Evolutionary conservation across 2,797 vertebrate genomes (phyloP), one percentile per base, ranked within the genome.

Genomic region (Pangasius larnaudii): DNA sequence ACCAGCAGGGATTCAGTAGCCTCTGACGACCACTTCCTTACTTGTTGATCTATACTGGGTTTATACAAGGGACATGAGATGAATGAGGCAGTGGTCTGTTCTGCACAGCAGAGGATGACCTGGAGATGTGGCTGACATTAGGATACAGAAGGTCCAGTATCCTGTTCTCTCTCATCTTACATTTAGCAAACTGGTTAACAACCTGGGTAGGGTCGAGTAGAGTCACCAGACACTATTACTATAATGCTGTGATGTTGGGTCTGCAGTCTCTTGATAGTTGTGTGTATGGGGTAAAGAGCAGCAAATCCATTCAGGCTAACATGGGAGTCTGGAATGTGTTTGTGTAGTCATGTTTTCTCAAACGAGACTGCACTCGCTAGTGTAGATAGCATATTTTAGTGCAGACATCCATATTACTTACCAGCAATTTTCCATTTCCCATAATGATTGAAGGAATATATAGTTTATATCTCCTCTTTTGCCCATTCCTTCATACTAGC

Each of bases 351-450:
- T 27, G 39, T 24, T 6, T 74, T 46, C 22, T 74, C 39, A 46
- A 74, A 27, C 7, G 13, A 67, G 14, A 5, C 65, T 33, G 30
- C 14, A 67, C 30, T 16, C 65, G 18, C 65, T 67, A 67, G 65
- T 67, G 22, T 27, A 42, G 24, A 74, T 39, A 74, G 9, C 9
- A 46, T 67, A 16, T 74, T 71, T 74, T 74, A 74, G 11, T 74
- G 71, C 39, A 74, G 22, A 74, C 39, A 42, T 74, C 22, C 71
- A 74, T 74, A 42, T 74, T 46, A 74, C 42, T 74, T 74, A 46
- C 22, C 22, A 74, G 39, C 11, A 24, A 46, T 74, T 22, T 74
- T 74, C 36, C 22, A 42, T 74, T 74, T 74, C 5, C 22, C 24
- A 42, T 74, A 42, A 74, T 27, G 18, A 36, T 36, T 19, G 67